Evolutionary conservation across 2,797 vertebrate species (phyloP), one percentile per base, ranked within the genome.

Genomic region (Chelon auratus): DNA sequence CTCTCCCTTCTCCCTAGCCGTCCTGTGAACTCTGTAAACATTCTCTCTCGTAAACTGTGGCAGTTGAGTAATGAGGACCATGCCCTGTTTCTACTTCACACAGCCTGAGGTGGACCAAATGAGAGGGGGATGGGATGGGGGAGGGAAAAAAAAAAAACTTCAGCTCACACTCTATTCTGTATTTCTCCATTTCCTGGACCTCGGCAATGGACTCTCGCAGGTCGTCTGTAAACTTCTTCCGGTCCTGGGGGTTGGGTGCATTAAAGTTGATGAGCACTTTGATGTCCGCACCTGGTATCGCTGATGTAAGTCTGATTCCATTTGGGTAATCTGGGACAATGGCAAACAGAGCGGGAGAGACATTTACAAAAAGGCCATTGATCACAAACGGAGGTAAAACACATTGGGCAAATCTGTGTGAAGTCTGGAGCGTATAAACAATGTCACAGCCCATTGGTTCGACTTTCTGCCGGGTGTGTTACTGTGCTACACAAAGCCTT

Each of bases 111-210:
- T 53, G 45, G 52, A 61, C 47, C 43, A 36, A 39, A 22, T 7
- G 5, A n/a, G 11, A 12, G 9, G 17, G 54, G 72, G 14, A 13
- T 26, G 51, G 78, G 59, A 59, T 39, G 69, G 75, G 67, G 37
- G 26, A 14, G 48, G 5, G 12, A n/a, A 22, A n/a, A 17, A 30
- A 22, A 9, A 42, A 30, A 91, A 86, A 86, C 85, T 81, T 73
- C 57, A 89, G 89, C 97, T 96, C 91, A 99, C 98, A 97, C 92
- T 99, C 98, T 95, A 99, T 99, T 84, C 98, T 95, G 95, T 99
- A 97, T 91, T 99, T 99, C 93, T 99, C 98, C 98, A 99, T 99
- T 92, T 99, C 98, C 91, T 99, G 98, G 52, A 99, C 98, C 81
- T 99, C 97, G 0, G 97, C 97, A 17, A 99, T 95, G 17, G 98